Conservation (phyloP, 1,140 invertebrate genomes). For the Ips typographus region DNA sequence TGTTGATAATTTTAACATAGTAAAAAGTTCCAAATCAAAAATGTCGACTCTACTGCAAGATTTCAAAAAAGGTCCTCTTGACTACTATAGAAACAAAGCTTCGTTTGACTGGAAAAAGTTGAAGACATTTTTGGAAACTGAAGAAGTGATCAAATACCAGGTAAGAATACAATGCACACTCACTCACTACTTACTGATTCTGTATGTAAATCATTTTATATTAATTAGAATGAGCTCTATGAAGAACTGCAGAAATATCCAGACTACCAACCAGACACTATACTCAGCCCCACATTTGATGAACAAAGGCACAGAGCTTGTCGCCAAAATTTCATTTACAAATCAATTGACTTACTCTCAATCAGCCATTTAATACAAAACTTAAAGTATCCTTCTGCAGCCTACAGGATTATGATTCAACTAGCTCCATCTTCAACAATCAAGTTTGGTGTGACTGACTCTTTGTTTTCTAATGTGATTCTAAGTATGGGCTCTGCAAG, state of each 20-base stretch:
- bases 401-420: constrained; percentile 27
- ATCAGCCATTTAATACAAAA: constrained; percentile 57
- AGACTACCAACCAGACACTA: constrained; percentile 10
- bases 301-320: constrained; percentile 64
- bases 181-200: background rate
- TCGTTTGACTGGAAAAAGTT: constrained; percentile 81
- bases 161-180: constrained; percentile 18
- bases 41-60: constrained; percentile 49
- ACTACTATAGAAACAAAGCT: constrained; percentile 69
- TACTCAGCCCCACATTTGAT: constrained; percentile 54
- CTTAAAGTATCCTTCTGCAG: constrained; percentile 22
- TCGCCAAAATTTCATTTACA: constrained; percentile 62
- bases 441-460: constrained; percentile 37
- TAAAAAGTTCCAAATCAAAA: constrained; percentile 7
- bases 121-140: constrained; percentile 62
- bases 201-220: background rate
- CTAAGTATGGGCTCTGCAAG: constrained; percentile 72
- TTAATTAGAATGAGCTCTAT: constrained; percentile 37
- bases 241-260: constrained; percentile 37
- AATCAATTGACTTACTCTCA: constrained; percentile 64
- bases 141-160: constrained; percentile 34
- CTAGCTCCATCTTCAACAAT: constrained; percentile 33
- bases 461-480: constrained; percentile 66
- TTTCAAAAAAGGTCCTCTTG: constrained; percentile 67
- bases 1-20: too few relatives aligned